Evolutionary conservation across 1,140 invertebrate species (phyloP).

Genomic region (Pemphigus obesinymphae): DNA sequence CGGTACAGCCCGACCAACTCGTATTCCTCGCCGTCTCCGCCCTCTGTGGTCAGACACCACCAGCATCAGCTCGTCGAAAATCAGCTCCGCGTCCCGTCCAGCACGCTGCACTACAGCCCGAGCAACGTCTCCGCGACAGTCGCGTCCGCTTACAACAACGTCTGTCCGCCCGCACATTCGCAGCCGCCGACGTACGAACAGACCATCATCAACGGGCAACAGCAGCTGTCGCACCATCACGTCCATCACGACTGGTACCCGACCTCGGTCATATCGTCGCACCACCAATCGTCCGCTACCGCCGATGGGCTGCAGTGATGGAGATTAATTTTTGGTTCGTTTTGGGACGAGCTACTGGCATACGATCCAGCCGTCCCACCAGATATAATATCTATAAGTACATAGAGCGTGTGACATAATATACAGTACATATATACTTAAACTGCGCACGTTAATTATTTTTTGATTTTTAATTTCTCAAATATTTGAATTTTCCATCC

Average conservation of each 20-base stretch:
- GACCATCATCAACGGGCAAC: constrained; percentile 10
- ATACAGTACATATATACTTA: too few species aligned
- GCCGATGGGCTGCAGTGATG: neutral
- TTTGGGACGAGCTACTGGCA: too few species aligned
- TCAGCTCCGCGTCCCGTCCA: neutral
- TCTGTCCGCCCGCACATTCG: neutral
- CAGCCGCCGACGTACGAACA: constrained; percentile 21
- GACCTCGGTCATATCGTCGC: neutral
- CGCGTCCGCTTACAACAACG: neutral
- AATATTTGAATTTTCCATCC: too few species aligned
- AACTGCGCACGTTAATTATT: too few species aligned
- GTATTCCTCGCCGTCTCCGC: constrained; percentile 2
- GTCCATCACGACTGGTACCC: neutral
- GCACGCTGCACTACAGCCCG: constrained; percentile 16
- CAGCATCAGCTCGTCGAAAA: constrained; percentile 1
- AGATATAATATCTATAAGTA: too few species aligned
- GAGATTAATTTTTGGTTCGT: too few species aligned
- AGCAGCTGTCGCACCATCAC: neutral
- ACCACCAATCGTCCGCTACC: neutral
- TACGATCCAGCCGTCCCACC: too few species aligned
- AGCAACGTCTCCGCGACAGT: neutral
- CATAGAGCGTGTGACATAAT: too few species aligned
- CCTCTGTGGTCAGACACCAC: neutral
- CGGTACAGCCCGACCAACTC: constrained; percentile 13
- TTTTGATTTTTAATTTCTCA: too few species aligned